Conservation (phyloP, 2,888 invertebrate species). For the Nasonia oneida region DNA sequence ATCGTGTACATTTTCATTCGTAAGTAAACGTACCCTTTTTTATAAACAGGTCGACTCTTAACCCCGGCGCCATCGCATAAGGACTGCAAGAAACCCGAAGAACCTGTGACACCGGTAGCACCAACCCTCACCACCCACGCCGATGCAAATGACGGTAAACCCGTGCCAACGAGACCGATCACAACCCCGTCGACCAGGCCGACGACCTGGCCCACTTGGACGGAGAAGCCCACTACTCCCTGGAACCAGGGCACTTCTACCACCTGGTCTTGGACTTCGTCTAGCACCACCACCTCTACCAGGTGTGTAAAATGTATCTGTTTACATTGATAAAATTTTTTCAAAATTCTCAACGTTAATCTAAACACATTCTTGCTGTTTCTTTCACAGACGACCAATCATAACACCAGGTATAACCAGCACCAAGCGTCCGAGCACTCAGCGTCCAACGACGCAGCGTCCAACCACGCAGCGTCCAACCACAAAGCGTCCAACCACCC, state of each 20-base stretch:
- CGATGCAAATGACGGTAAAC: constrained; percentile 80
- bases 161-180: constrained; percentile 68
- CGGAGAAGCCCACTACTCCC: constrained; percentile 71
- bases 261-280: constrained; percentile 67
- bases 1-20: too few species aligned
- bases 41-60: constrained; percentile 71
- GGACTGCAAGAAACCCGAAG: constrained; percentile 86
- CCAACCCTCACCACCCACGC: constrained; percentile 87
- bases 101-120: constrained; percentile 87
- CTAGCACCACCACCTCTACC: constrained; percentile 45
- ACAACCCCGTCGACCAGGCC: constrained; percentile 69
- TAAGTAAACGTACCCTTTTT: not conserved
- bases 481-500: constrained; percentile 70
- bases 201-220: constrained; percentile 76
- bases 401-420: constrained; percentile 66
- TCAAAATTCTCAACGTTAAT: not conserved
- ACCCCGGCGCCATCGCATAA: constrained; percentile 80
- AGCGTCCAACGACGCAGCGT: constrained; percentile 61
- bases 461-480: constrained; percentile 65
- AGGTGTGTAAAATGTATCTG: not conserved
- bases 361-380: not conserved
- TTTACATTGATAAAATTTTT: not conserved
- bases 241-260: constrained; percentile 64
- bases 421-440: constrained; percentile 54
- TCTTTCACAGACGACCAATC: constrained; percentile 61